Conservation (phyloP, 2,113 vertebrate species). For the Clarias batrachus region DNA sequence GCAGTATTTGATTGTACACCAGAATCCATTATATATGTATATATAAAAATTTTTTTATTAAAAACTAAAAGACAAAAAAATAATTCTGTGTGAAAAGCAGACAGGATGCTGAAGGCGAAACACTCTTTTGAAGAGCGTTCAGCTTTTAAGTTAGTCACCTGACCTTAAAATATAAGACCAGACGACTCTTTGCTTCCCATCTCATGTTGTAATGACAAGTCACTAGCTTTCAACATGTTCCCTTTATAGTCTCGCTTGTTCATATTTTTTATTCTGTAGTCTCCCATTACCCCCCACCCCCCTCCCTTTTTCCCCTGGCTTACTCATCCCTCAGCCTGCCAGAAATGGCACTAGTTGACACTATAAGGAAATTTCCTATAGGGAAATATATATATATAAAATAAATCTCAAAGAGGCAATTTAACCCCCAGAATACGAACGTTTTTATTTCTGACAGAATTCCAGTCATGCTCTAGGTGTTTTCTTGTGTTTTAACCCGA, state of each 20-base stretch:
- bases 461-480: neutral
- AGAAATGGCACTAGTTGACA: neutral
- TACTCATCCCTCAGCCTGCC: constrained; percentile 36
- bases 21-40: neutral
- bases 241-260: neutral
- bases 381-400: neutral
- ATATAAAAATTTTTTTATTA: neutral
- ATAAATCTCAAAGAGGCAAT: neutral
- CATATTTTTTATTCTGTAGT: neutral
- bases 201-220: neutral
- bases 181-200: constrained; percentile 5
- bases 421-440: neutral
- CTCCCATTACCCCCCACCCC: neutral
- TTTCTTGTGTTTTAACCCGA: neutral
- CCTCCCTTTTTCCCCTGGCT: constrained; percentile 16
- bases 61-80: neutral
- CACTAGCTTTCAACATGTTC: neutral
- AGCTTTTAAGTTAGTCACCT: constrained; percentile 47
- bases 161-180: constrained; percentile 34
- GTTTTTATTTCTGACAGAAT: neutral
- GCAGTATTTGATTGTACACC: neutral
- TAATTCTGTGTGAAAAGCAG: constrained; percentile 8
- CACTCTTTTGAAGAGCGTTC: constrained; percentile 27
- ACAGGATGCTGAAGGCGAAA: neutral
- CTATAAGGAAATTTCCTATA: neutral